These are phyloP conservation scores for Scaptomyza parva DNA, from an alignment of 2,888 invertebrate species.

Conservation along the genomic window DNA sequence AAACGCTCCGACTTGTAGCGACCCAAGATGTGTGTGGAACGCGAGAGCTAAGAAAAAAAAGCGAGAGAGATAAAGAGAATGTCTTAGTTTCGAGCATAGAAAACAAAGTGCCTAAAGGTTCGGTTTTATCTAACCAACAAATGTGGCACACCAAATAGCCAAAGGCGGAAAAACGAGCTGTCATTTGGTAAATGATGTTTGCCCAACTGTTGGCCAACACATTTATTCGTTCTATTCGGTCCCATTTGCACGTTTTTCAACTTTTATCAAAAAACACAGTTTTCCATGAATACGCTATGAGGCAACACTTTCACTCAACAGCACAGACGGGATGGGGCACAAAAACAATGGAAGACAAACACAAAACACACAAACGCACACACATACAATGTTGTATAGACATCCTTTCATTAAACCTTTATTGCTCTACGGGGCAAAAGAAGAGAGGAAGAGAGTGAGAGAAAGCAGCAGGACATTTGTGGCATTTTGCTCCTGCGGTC, in stretches of 20 bases:
- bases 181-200: slow-evolving; percentile 42
- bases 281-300: slow-evolving; percentile 72
- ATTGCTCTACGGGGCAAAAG: slow-evolving; percentile 18
- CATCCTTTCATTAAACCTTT: slow-evolving; percentile 51
- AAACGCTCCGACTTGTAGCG: slow-evolving; percentile 90
- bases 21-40: slow-evolving; percentile 88
- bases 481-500: slow-evolving; percentile 9
- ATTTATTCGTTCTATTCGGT: slow-evolving; percentile 4
- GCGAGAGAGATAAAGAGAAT: slow-evolving; percentile 4
- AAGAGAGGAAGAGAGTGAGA: background rate
- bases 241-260: slow-evolving; percentile 29
- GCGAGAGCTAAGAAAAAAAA: slow-evolving; percentile 63
- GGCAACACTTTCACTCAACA: slow-evolving; percentile 69
- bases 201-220: slow-evolving; percentile 25
- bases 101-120: slow-evolving; percentile 15
- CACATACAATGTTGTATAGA: slow-evolving; percentile 23
- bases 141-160: slow-evolving; percentile 70
- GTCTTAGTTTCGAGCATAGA: slow-evolving; percentile 14
- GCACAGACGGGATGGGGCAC: background rate
- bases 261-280: slow-evolving; percentile 44
- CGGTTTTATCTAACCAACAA: slow-evolving; percentile 23
- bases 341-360: slow-evolving; percentile 45
- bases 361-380: slow-evolving; percentile 17
- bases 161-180: slow-evolving; percentile 31
- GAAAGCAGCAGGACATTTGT: slow-evolving; percentile 30